Percentiles rank a stretch among this genome's conserved stretches.
phyloP scores from a whole-genome alignment of 2,797 vertebrate species.

The Syngnathus acus region DNA sequence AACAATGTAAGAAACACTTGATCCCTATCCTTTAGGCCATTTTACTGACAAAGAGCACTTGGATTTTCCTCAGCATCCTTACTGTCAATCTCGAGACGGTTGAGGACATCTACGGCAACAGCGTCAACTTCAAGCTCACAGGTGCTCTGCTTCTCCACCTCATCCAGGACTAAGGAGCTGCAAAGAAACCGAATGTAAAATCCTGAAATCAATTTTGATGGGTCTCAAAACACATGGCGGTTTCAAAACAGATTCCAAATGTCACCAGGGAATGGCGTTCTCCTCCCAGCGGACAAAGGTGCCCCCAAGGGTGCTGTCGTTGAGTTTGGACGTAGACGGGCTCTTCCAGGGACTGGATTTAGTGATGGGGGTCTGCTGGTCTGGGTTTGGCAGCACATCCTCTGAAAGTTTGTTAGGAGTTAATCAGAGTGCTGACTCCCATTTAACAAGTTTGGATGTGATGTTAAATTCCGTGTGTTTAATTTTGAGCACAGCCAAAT shows the following conservation, averaged over 20 bases:
- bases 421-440: too few relatives aligned
- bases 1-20: not conserved
- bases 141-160: constrained; percentile 84
- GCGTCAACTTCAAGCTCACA: constrained; percentile 97
- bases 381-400: constrained; percentile 12
- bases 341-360: constrained; percentile 50
- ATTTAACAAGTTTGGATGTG: too few relatives aligned
- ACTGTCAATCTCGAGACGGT: constrained; percentile 95
- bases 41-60: not conserved
- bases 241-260: not conserved
- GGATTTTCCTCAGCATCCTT: constrained; percentile 25
- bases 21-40: not conserved
- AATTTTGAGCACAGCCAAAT: too few relatives aligned
- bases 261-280: constrained; percentile 82
- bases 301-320: constrained; percentile 64
- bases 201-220: too few relatives aligned
- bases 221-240: not conserved
- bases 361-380: constrained; percentile 20
- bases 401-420: constrained; percentile 17
- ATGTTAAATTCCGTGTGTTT: too few relatives aligned
- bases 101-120: constrained; percentile 91
- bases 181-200: constrained; percentile 12
- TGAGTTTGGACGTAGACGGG: constrained; percentile 61
- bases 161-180: constrained; percentile 86
- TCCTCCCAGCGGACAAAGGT: constrained; percentile 81